Base-by-base conservation (phyloP, 2,797 vertebrate genomes). In the Oreonectes daqikongensis region DNA sequence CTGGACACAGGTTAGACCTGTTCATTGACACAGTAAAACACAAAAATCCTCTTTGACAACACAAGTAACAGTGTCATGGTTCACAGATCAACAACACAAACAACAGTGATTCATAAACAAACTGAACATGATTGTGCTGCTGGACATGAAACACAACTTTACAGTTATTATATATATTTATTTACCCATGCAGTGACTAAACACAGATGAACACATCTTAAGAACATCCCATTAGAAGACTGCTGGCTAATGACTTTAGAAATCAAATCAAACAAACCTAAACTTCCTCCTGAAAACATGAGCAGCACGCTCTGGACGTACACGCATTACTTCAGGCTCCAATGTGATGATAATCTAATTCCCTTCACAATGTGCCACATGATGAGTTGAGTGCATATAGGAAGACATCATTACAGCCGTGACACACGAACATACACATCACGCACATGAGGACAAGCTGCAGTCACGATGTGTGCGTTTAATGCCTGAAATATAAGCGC, bases 181-280 rank as follows among this genome's bases (percentile, higher is more conserved):
- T 2, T 35, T 35, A 35, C 32, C 32, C 1, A 12, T 28, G 15
- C 15, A 63, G 71, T 80, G 63, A 52, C 12, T 26, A 20, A 53
- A 24, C 52, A 24, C 89, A 91, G 88, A 91, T 92, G 87, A 78
- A 87, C 91, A 92, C 90, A 89, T 91, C 90, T 89, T 92, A 89
- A 92, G 86, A 91, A 89, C 89, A 42, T 71, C 89, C 91, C 91
- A 93, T 93, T 92, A 93, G 90, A 88, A 74, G 77, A 79, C 57
- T 57, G 77, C 77, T 69, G 77, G 70, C 75, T 84, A 81, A 84
- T 79, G 82, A 84, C 68, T 73, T 78, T 79, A 77, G 22, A 84
- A 84, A 84, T 79, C 77, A 77, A 81, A 84, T 84, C 79, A 81
- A 77, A 77, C 76, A 32, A 79, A 80, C 81, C 74, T 78, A 65